These are phyloP conservation scores for Remorina albescens DNA, from an alignment of 2,797 vertebrate genomes.

Conservation along the genomic window DNA sequence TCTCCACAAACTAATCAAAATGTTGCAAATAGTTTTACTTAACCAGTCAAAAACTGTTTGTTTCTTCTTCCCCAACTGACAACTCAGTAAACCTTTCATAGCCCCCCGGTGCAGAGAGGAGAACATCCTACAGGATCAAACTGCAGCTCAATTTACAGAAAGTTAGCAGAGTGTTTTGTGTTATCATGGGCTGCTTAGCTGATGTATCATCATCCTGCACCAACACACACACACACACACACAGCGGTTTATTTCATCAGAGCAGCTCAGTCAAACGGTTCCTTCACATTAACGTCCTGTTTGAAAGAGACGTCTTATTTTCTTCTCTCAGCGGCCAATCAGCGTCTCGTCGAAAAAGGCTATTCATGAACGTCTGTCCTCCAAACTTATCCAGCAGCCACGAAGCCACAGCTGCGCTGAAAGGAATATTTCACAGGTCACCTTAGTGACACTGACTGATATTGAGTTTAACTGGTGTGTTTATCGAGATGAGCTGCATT, in stretches of 20 bases:
- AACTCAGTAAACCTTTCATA: too few relatives aligned
- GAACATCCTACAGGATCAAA: too few relatives aligned
- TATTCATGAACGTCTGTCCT: slow-evolving; percentile 24
- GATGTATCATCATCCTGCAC: slow-evolving; percentile 17
- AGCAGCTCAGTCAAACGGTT: slow-evolving; percentile 45
- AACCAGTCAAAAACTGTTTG: too few relatives aligned
- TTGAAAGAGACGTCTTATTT: slow-evolving; percentile 73
- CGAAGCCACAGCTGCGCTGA: slow-evolving; percentile 36
- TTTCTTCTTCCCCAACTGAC: too few relatives aligned
- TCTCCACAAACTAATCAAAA: too few relatives aligned
- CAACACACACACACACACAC: too few relatives aligned
- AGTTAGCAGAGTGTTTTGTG: neutral
- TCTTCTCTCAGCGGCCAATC: slow-evolving; percentile 73
- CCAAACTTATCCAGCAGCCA: slow-evolving; percentile 18
- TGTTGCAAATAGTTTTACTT: too few relatives aligned
- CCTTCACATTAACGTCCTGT: slow-evolving; percentile 72
- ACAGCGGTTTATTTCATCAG: slow-evolving; percentile 64
- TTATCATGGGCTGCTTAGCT: too few relatives aligned
- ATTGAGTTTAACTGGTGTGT: slow-evolving; percentile 31
- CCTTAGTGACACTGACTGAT: slow-evolving; percentile 40
- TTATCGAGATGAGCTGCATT: slow-evolving; percentile 36
- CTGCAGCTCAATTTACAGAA: too few relatives aligned
- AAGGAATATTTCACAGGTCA: slow-evolving; percentile 38
- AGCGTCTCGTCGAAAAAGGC: slow-evolving; percentile 40
- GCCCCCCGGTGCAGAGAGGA: too few relatives aligned